Evolutionary conservation across 2,888 invertebrate genomes (phyloP).

Genomic region (Sphinx pinastri): DNA sequence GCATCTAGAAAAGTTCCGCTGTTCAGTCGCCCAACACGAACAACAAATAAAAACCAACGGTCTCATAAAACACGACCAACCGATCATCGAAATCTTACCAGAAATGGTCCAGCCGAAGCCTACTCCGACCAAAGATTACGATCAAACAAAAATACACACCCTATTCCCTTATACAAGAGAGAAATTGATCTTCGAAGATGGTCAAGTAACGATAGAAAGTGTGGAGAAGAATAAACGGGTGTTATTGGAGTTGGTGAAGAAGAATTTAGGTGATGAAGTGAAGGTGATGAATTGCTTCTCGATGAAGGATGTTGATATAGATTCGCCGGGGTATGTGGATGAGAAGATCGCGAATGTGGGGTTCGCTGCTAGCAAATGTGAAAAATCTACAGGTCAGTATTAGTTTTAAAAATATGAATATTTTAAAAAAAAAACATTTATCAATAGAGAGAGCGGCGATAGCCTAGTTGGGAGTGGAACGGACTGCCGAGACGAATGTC

Average conservation of each 20-base stretch:
- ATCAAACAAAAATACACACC: conserved; percentile 41
- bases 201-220: conserved; percentile 62
- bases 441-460: too few relatives aligned
- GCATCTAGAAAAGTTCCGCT: conserved; percentile 67
- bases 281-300: conserved; percentile 72
- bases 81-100: conserved; percentile 60
- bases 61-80: conserved; percentile 51
- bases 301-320: conserved; percentile 76
- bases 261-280: conserved; percentile 47
- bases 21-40: conserved; percentile 62
- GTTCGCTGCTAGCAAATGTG: conserved; percentile 57
- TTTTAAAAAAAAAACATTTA: too few relatives aligned
- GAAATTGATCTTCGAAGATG: conserved; percentile 48
- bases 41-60: conserved; percentile 57
- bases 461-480: too few relatives aligned
- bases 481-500: too few relatives aligned
- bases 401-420: too few relatives aligned
- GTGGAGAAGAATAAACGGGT: conserved; percentile 71
- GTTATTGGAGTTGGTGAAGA: conserved; percentile 57
- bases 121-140: conserved; percentile 31
- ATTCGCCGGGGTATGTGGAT: conserved; percentile 61
- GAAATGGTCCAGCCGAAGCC: conserved; percentile 45
- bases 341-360: conserved; percentile 68
- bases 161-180: conserved; percentile 64
- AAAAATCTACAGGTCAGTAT: conserved; percentile 47